These are phyloP conservation scores for Hydrolagus colliei DNA, from an alignment of 2,797 vertebrate species.

Conservation along the genomic window DNA sequence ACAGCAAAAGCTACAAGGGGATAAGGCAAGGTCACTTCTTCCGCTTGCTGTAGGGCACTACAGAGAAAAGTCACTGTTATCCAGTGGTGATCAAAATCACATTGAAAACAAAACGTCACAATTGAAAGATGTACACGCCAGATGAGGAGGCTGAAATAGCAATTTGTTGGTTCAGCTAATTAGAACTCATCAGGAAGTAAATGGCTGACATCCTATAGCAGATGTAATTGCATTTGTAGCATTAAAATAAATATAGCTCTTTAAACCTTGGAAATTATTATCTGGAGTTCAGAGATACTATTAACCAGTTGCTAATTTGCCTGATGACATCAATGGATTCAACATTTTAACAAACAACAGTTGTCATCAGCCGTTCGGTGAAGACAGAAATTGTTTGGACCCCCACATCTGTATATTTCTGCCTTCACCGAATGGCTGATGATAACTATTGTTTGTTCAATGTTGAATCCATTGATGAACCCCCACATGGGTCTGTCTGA, in stretches of 20 bases:
- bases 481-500: no score
- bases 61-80: not conserved
- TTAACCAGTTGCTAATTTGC: not conserved
- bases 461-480: no score
- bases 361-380: no score
- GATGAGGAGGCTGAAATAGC: not conserved
- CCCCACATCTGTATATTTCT: no score
- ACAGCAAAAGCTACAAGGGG: not conserved
- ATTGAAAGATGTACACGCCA: not conserved
- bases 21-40: not conserved
- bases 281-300: not conserved
- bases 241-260: not conserved
- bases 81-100: not conserved
- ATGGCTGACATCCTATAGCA: no score
- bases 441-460: no score
- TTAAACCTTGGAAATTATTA: not conserved
- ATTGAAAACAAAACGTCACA: not conserved
- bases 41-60: not conserved
- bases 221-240: not conserved
- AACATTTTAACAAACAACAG: not conserved
- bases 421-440: no score
- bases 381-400: no score
- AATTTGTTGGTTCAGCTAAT: not conserved
- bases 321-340: constrained; percentile 4
- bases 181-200: not conserved